Evolutionary conservation across 2,888 invertebrate species (phyloP).

Genomic region (Cerceris rybyensis): DNA sequence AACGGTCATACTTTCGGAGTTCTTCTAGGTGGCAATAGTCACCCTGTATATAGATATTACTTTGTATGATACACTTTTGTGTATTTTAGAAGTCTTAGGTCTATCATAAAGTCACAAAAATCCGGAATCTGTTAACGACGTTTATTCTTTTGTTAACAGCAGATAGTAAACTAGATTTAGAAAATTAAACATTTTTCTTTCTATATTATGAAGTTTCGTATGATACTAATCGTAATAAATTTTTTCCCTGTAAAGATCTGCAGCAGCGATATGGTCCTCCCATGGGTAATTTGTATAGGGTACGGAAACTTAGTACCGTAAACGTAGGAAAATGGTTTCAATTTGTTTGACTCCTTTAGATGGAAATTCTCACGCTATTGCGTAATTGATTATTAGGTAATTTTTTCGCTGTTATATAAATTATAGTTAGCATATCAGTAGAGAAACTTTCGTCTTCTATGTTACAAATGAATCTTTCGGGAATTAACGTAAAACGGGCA

Average conservation of each 20-base stretch:
- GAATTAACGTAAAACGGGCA: not conserved
- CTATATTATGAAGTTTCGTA: not conserved
- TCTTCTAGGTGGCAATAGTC: too few relatives aligned
- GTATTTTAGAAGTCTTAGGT: too few relatives aligned
- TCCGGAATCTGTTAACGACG: too few relatives aligned
- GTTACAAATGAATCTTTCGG: slow-evolving; percentile 4
- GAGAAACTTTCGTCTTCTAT: slow-evolving; percentile 9
- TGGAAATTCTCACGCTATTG: slow-evolving; percentile 8
- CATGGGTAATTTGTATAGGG: slow-evolving; percentile 32
- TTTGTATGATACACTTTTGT: too few relatives aligned
- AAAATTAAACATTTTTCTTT: too few relatives aligned
- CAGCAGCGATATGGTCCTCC: slow-evolving; percentile 52
- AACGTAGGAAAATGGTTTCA: slow-evolving; percentile 13
- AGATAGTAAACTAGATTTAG: too few relatives aligned
- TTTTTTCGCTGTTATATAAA: not conserved
- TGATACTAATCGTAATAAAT: slow-evolving; percentile 9
- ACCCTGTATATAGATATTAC: too few relatives aligned
- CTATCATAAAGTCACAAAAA: too few relatives aligned
- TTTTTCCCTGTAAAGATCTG: slow-evolving; percentile 50
- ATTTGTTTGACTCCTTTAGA: slow-evolving; percentile 22
- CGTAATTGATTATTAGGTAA: not conserved
- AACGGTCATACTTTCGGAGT: too few relatives aligned
- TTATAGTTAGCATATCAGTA: slow-evolving; percentile 12
- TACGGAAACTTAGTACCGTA: slow-evolving; percentile 7
- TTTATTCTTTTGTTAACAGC: too few relatives aligned